phyloP scores from a whole-genome alignment of 2,113 vertebrate species.

The Himantopus leucocephalus region DNA sequence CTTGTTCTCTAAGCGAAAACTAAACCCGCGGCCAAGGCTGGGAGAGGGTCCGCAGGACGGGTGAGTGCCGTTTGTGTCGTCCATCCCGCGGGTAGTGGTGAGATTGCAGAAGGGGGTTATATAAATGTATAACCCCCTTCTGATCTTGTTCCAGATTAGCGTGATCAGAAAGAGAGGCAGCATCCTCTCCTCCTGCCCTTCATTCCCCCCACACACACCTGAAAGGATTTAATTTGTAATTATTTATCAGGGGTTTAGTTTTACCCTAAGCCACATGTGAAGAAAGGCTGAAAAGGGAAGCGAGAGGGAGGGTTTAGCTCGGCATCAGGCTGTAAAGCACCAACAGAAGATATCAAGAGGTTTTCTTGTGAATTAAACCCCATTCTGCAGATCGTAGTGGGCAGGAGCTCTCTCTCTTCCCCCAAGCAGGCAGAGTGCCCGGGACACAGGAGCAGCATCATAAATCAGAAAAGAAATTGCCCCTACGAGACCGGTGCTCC shows the following conservation, averaged over 20 bases:
- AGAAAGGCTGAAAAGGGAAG: not conserved
- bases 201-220: not conserved
- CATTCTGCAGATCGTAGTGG: fast-evolving
- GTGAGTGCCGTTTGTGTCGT: not conserved
- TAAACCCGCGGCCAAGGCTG: not conserved
- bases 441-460: not conserved
- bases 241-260: not conserved
- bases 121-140: not conserved
- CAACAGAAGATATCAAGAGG: not conserved
- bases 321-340: not conserved
- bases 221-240: not conserved
- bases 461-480: not conserved
- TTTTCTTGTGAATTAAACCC: not conserved
- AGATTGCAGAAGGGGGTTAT: not conserved
- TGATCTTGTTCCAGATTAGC: not conserved
- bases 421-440: not conserved
- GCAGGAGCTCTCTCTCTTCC: not conserved
- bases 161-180: not conserved
- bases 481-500: not conserved
- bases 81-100: not conserved
- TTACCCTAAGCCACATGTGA: not conserved
- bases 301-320: not conserved
- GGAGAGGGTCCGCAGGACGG: not conserved
- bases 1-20: not conserved
- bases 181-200: not conserved